Conservation (phyloP, 2,113 vertebrate genomes). For the Aramus guarauna region DNA sequence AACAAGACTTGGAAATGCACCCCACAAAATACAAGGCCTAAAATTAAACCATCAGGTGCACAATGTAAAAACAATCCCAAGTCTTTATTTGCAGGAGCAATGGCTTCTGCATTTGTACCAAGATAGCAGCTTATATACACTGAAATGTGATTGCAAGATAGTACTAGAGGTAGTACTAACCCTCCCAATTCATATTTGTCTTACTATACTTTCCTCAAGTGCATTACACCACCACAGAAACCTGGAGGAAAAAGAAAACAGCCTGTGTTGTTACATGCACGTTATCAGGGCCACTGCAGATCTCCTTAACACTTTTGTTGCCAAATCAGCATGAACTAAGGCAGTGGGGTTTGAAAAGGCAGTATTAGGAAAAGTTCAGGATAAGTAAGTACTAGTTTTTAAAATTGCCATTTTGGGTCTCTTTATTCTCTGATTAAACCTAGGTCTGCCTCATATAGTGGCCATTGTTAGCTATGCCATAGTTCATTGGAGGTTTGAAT, state of each 20-base stretch:
- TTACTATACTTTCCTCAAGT: background rate
- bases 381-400: background rate
- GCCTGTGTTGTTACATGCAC: background rate
- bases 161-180: background rate
- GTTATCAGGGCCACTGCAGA: fast-evolving
- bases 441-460: background rate
- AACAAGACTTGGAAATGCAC: background rate
- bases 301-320: background rate
- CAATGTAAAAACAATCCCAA: background rate
- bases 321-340: background rate
- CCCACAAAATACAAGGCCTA: background rate
- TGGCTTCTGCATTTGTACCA: background rate
- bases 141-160: background rate
- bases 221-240: background rate
- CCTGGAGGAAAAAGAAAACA: background rate
- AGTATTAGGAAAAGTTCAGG: background rate
- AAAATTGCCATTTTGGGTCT: background rate
- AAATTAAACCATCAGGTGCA: background rate
- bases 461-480: background rate
- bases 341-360: background rate
- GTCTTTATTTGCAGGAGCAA: background rate
- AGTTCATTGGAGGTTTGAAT: background rate
- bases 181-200: background rate
- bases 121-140: background rate
- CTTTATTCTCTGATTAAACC: background rate